Conservation (phyloP, 2,888 invertebrate species). For the Teleiodes luculella region DNA sequence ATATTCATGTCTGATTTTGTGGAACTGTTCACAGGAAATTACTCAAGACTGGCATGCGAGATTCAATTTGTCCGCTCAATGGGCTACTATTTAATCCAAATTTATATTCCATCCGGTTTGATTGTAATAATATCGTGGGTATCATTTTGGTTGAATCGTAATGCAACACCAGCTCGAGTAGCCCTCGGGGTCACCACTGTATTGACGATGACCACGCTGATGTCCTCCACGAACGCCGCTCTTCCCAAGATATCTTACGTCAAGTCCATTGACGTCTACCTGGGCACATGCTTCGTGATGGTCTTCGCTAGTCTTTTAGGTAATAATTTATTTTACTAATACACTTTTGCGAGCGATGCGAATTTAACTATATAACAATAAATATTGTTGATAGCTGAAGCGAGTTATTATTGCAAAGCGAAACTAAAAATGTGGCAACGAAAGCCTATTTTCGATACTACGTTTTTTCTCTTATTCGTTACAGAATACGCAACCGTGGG, state of each 20-base stretch:
- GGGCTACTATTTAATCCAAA: slow-evolving; percentile 99
- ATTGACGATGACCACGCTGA: slow-evolving; percentile 97
- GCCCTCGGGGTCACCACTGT: slow-evolving; percentile 97
- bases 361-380: too few species aligned
- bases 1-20: too few species aligned
- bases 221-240: slow-evolving; percentile 97
- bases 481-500: slow-evolving; percentile 98
- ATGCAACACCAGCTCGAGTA: slow-evolving; percentile 95
- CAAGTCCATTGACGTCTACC: slow-evolving; percentile 97
- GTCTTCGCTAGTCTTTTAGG: slow-evolving; percentile 98
- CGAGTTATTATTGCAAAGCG: too few species aligned
- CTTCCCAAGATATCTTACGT: slow-evolving; percentile 99
- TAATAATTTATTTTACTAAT: slow-evolving; percentile 60
- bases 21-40: slow-evolving; percentile 86
- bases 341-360: slow-evolving; percentile 24
- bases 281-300: slow-evolving; percentile 99
- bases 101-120: slow-evolving; percentile 97
- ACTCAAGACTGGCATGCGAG: slow-evolving; percentile 96
- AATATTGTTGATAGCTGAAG: neutral
- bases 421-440: too few species aligned
- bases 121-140: slow-evolving; percentile 99
- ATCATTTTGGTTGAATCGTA: slow-evolving; percentile 96
- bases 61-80: slow-evolving; percentile 98
- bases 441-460: too few species aligned
- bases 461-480: slow-evolving; percentile 35